Conservation (phyloP, 2,113 vertebrate genomes). For the Euleptes europaea region DNA sequence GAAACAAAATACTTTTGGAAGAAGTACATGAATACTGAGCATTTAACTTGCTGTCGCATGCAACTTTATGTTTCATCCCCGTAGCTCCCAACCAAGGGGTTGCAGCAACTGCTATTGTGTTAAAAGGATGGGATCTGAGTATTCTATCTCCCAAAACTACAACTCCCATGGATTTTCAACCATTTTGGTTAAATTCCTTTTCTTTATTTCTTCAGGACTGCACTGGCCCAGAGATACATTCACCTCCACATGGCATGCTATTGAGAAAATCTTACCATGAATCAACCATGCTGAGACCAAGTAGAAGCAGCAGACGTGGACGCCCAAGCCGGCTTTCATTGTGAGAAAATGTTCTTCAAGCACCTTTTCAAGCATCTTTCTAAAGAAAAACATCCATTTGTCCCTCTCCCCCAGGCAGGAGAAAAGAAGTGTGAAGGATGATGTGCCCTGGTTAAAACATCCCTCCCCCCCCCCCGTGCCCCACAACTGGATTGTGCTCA, state of each 20-base stretch:
- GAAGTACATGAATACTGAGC: neutral
- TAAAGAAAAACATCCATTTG: neutral
- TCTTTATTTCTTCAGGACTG: neutral
- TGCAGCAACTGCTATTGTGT: too few relatives aligned
- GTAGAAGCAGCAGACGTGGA: slow-evolving; percentile 40
- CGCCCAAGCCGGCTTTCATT: slow-evolving; percentile 49
- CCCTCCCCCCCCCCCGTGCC: neutral
- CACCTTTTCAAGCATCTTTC: neutral
- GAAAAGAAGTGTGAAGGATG: neutral
- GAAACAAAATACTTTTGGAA: neutral
- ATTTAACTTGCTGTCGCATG: neutral
- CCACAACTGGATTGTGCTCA: neutral
- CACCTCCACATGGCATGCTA: neutral
- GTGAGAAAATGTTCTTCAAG: slow-evolving; percentile 6
- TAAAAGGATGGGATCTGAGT: neutral
- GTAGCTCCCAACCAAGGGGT: neutral
- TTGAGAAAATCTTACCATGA: slow-evolving; percentile 65
- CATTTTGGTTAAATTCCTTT: neutral
- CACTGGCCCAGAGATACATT: too few relatives aligned
- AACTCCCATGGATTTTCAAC: neutral
- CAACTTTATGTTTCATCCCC: neutral
- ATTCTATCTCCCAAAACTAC: neutral
- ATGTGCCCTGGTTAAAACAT: neutral
- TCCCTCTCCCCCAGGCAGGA: neutral
- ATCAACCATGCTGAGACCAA: slow-evolving; percentile 57